Evolutionary conservation across 2,888 invertebrate genomes (phyloP), one percentile per base, ranked within the genome.

Genomic region (Sympetrum striolatum): DNA sequence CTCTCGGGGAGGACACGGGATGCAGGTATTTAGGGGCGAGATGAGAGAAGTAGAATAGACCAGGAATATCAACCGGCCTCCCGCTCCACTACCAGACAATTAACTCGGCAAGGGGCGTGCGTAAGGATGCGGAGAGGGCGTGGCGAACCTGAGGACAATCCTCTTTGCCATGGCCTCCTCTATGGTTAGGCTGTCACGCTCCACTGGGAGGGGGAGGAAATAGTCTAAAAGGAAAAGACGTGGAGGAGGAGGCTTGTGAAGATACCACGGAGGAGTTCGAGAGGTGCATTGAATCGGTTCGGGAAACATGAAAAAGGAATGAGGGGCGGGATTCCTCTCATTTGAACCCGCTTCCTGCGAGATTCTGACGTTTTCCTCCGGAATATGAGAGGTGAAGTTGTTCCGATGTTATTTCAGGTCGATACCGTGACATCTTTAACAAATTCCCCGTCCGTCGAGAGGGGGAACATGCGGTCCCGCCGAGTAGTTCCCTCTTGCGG

Each of bases 101-200:
- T 86, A 86, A 86, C 86, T 86, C 86, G 58, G 64, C 60, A 86
- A 37, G 64, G 86, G 86, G 86, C 81, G 81, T 81, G 48, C 44
- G 39, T 81, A 25, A 48, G 81, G 81, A 81, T 81, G 81, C 44
- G 25, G 44, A 53, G 86, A 58, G 60, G 86, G 86, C 86, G 86
- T 82, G 82, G 58, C 58, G 48, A 81, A 48, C 4, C 35, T 58
- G 31, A 31, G 53, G 81, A 81, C 81, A 48, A 81, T 25, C 81
- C 81, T 25, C 48, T 48, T 39, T 39, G 39, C 81, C 81, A 81
- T 48, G 31, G 31, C 25, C 82, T 58, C 58, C 82, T 82, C 82
- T 35, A 82, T 82, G 82, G 82, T 82, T 82, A 82, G 82, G 82
- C 82, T 82, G 82, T 82, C 82, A 82, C 82, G 82, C 58, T 82